Evolutionary conservation across 2,888 invertebrate genomes (phyloP).

Genomic region (Tyria jacobaeae): DNA sequence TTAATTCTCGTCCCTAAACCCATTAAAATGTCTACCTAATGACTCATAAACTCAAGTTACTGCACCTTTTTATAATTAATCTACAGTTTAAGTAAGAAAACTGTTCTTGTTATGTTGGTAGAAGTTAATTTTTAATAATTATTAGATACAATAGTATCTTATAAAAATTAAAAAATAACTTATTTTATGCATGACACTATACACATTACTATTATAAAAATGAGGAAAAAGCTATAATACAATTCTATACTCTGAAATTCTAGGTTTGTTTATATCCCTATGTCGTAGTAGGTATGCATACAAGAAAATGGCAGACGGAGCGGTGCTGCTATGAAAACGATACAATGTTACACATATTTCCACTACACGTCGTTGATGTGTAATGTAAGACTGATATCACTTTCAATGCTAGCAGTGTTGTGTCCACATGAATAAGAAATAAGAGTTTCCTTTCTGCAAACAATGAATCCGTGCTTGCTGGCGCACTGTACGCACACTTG

Average conservation of each 20-base stretch:
- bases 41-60: slow-evolving; percentile 54
- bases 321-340: slow-evolving; percentile 16
- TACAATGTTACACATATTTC: slow-evolving; percentile 36
- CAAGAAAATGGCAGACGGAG: not conserved
- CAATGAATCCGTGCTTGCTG: slow-evolving; percentile 63
- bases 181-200: too few relatives aligned
- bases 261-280: too few relatives aligned
- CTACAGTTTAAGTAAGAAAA: slow-evolving; percentile 14
- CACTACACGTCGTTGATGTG: slow-evolving; percentile 20
- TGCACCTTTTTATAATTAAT: slow-evolving; percentile 39
- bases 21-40: slow-evolving; percentile 66
- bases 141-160: too few relatives aligned
- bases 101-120: slow-evolving; percentile 22
- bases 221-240: too few relatives aligned
- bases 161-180: slow-evolving; percentile 3
- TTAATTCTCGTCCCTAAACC: slow-evolving; percentile 60
- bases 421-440: slow-evolving; percentile 70
- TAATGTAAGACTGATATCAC: slow-evolving; percentile 54
- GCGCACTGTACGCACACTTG: slow-evolving; percentile 60
- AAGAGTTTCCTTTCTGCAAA: slow-evolving; percentile 73
- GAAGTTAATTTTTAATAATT: too few relatives aligned
- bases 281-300: not conserved
- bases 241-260: too few relatives aligned
- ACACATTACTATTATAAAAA: too few relatives aligned
- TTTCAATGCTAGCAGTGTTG: slow-evolving; percentile 58